Evolutionary conservation across 2,888 invertebrate species (phyloP).

Genomic region (Creontiades dilutus): DNA sequence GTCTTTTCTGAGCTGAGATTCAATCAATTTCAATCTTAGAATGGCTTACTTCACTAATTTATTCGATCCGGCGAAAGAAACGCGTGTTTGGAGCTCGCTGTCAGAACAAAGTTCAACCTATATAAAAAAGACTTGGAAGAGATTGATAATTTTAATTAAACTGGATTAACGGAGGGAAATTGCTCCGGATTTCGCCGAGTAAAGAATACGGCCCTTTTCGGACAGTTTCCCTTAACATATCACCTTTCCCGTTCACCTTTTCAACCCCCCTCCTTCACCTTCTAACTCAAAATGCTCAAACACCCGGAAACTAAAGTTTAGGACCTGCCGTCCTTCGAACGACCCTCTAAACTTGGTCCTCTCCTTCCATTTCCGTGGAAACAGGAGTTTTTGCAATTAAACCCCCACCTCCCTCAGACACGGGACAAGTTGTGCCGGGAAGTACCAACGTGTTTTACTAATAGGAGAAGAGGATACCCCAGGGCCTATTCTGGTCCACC

Average conservation of each 20-base stretch:
- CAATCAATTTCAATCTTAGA: too few species aligned
- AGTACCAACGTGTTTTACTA: conserved; percentile 37
- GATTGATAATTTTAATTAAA: conserved; percentile 12
- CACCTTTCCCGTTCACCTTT: background rate
- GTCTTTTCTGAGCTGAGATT: too few species aligned
- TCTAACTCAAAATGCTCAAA: conserved; percentile 32
- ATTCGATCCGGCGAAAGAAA: too few species aligned
- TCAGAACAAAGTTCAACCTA: too few species aligned
- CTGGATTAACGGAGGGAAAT: background rate
- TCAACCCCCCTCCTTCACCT: background rate
- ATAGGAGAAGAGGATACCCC: conserved; percentile 49
- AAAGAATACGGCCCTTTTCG: background rate
- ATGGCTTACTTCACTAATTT: too few species aligned
- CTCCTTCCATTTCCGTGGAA: conserved; percentile 22
- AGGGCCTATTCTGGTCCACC: conserved; percentile 40
- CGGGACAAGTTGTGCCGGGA: conserved; percentile 22
- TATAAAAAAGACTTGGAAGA: background rate
- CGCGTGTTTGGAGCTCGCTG: too few species aligned
- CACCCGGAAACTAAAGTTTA: conserved; percentile 15
- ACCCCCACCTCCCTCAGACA: background rate
- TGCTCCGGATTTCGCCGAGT: background rate
- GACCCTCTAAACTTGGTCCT: background rate
- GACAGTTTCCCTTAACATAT: conserved; percentile 29
- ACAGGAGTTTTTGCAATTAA: conserved; percentile 52
- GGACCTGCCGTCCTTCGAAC: background rate